A percentile compares a stretch with the other conserved stretches of the same genome.
phyloP scores from a whole-genome alignment of 2,797 vertebrate species.

The Tapera naevia region DNA sequence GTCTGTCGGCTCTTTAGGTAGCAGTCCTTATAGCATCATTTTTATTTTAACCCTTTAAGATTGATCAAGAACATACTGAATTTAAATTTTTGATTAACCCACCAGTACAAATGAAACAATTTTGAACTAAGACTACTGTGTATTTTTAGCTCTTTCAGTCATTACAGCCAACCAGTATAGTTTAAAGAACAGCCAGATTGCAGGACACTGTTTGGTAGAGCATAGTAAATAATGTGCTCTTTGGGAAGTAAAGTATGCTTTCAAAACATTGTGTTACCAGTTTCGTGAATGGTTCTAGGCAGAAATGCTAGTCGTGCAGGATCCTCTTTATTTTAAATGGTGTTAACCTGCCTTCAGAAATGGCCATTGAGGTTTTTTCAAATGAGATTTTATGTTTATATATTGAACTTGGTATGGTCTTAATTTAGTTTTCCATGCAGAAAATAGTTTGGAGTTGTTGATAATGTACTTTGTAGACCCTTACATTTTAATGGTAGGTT shows the following conservation, averaged over 20 bases:
- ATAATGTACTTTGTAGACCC: not conserved
- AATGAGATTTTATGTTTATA: not conserved
- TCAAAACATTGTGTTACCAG: not conserved
- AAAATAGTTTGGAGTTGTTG: not conserved
- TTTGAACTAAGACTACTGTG: not conserved
- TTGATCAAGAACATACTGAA: not conserved
- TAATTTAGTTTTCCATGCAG: not conserved
- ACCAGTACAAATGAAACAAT: not conserved
- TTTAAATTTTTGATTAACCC: not conserved
- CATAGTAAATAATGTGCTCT: not conserved
- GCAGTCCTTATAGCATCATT: not conserved
- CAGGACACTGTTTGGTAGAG: not conserved
- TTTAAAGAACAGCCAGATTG: not conserved
- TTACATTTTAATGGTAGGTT: not conserved
- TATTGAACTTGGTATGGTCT: not conserved
- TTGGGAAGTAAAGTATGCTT: not conserved
- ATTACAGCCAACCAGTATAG: not conserved
- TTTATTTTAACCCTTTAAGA: not conserved
- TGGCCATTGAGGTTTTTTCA: not conserved
- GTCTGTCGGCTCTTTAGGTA: not conserved
- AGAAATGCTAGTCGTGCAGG: not conserved
- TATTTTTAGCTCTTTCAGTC: not conserved
- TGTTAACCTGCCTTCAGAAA: not conserved
- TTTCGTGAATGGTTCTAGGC: not conserved
- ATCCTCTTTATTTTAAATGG: not conserved